phyloP scores from a whole-genome alignment of 2,113 vertebrate genomes.

The Hoplias malabaricus region DNA sequence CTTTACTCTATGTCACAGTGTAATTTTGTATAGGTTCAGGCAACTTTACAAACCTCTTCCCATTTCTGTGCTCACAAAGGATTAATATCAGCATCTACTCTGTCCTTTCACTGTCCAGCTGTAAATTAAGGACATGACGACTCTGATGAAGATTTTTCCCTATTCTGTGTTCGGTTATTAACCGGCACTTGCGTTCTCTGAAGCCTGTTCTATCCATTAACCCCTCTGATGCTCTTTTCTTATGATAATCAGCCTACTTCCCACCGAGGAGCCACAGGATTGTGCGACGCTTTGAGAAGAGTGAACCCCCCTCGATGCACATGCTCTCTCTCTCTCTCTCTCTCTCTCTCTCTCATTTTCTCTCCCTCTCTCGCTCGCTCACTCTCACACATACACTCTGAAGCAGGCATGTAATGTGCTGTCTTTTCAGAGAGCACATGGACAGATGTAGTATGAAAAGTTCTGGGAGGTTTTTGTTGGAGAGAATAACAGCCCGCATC shows the following conservation, averaged over 20 bases:
- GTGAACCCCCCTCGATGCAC: conserved; percentile 58
- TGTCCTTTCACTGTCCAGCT: conserved; percentile 27
- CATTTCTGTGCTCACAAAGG: conserved; percentile 42
- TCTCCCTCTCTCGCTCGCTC: conserved; percentile 50
- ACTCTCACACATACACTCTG: conserved; percentile 54
- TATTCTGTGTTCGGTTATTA: conserved; percentile 72
- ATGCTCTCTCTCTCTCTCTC: conserved; percentile 36
- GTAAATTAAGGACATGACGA: conserved; percentile 68
- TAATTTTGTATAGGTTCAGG: conserved; percentile 18
- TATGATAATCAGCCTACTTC: conserved; percentile 79
- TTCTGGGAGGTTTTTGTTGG: conserved; percentile 28
- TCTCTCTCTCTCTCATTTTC: conserved; percentile 42
- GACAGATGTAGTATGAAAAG: conserved; percentile 53
- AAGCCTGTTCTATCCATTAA: conserved; percentile 74
- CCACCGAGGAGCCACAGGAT: conserved; percentile 66
- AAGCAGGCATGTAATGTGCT: conserved; percentile 68
- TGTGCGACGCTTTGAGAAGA: conserved; percentile 65
- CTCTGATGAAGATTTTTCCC: conserved; percentile 69
- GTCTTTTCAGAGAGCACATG: conserved; percentile 60
- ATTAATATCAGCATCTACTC: conserved; percentile 49
- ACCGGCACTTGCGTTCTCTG: conserved; percentile 68
- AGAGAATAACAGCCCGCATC: conserved; percentile 8
- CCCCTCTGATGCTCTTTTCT: conserved; percentile 78
- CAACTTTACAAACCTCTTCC: background rate
- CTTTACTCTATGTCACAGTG: too few relatives aligned